Percentiles rank a stretch among this genome's conserved stretches.
Evolutionary conservation across 1,140 invertebrate species (phyloP).

Genomic region (Drosophila sulfurigaster): DNA sequence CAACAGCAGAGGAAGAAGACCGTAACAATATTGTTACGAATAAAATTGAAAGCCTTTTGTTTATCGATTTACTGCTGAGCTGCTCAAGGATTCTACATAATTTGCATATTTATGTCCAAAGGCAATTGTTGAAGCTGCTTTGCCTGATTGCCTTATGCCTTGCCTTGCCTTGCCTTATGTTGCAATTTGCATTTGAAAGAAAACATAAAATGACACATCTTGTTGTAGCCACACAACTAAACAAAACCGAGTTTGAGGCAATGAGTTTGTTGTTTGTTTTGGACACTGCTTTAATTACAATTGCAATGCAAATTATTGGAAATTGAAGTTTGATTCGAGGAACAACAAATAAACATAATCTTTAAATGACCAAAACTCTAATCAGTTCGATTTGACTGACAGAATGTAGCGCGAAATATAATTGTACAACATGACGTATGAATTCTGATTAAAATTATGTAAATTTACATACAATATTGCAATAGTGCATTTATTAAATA

Average conservation of each 20-base stretch:
- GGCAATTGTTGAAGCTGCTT: slow-evolving; percentile 4
- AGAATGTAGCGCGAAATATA: neutral
- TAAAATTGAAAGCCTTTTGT: slow-evolving; percentile 14
- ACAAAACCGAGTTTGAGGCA: neutral
- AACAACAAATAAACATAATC: slow-evolving; percentile 4
- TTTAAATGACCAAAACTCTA: slow-evolving; percentile 1
- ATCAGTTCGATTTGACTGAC: neutral
- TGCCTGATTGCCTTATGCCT: neutral
- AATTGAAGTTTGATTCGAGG: neutral
- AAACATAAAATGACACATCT: slow-evolving; percentile 32
- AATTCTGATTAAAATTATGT: slow-evolving; percentile 35
- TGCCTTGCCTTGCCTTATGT: slow-evolving; percentile 12
- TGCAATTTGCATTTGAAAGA: slow-evolving; percentile 41
- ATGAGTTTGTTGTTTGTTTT: neutral
- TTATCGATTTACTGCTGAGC: slow-evolving; percentile 9
- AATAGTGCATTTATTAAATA: slow-evolving; percentile 8
- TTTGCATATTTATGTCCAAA: slow-evolving; percentile 40
- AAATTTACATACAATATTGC: slow-evolving; percentile 20
- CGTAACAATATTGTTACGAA: slow-evolving; percentile 12
- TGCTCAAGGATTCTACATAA: slow-evolving; percentile 5
- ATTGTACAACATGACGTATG: slow-evolving; percentile 13
- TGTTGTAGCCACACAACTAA: slow-evolving; percentile 20
- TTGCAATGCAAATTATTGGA: slow-evolving; percentile 29
- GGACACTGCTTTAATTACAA: slow-evolving; percentile 7
- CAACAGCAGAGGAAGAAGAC: neutral